These are phyloP conservation scores for Myripristis murdjan DNA, from an alignment of 2,797 vertebrate species.

Conservation along the genomic window DNA sequence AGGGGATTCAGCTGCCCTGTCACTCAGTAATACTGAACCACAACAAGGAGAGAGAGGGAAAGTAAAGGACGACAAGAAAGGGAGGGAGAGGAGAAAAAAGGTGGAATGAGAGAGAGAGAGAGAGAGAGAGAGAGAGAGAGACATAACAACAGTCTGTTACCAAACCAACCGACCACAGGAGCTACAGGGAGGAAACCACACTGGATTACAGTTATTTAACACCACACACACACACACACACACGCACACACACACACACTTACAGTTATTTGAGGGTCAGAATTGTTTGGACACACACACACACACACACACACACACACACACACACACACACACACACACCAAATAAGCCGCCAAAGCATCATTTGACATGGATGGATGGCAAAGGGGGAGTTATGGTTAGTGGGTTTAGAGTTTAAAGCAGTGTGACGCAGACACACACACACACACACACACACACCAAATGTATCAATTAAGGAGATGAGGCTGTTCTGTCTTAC, in stretches of 20 bases:
- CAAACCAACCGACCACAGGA: constrained; percentile 58
- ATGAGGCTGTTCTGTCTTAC: constrained; percentile 32
- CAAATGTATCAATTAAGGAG: constrained; percentile 47
- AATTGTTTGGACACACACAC: no score
- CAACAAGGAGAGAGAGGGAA: neutral
- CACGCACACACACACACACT: no score
- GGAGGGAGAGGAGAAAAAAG: constrained; percentile 7
- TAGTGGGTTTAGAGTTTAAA: no score
- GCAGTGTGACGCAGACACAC: constrained; percentile 7
- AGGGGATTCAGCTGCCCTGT: no score
- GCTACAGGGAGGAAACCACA: constrained; percentile 66
- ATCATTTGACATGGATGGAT: no score
- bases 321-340: constrained; percentile 13
- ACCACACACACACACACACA: constrained; percentile 37
- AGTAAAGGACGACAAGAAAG: neutral
- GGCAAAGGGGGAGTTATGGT: no score
- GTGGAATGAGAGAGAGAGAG: neutral
- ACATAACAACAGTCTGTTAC: constrained; percentile 67
- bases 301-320: no score
- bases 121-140: constrained; percentile 1
- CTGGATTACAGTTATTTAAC: constrained; percentile 66
- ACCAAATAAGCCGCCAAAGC: neutral
- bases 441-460: constrained; percentile 26
- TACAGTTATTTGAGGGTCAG: no score
- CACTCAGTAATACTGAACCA: neutral